Conservation (phyloP, 2,797 vertebrate genomes). For the Mastacembelus armatus region DNA sequence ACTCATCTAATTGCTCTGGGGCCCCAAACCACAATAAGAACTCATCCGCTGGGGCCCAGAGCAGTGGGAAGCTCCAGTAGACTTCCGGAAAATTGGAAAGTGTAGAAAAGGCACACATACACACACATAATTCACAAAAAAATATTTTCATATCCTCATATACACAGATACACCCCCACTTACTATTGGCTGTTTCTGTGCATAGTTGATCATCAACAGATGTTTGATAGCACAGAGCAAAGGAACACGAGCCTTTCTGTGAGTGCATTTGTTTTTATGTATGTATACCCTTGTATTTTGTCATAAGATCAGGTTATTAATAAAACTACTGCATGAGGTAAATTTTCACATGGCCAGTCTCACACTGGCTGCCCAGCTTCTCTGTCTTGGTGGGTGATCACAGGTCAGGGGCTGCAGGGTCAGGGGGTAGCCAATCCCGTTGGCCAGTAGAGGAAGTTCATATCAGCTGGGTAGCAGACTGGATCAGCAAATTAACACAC, state of each 20-base stretch:
- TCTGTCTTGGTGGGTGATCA: constrained; percentile 74
- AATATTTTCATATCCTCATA: too few species aligned
- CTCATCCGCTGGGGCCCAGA: constrained; percentile 71
- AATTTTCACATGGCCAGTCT: constrained; percentile 38
- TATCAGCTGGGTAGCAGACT: constrained; percentile 48
- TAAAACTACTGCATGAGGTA: constrained; percentile 41
- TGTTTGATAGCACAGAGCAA: constrained; percentile 17
- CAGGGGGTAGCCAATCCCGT: constrained; percentile 57
- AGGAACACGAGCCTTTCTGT: constrained; percentile 17
- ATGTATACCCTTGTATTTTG: constrained; percentile 28
- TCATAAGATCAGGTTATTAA: constrained; percentile 66
- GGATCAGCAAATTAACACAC: constrained; percentile 54
- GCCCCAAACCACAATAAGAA: constrained; percentile 80
- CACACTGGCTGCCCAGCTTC: constrained; percentile 29
- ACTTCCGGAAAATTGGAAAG: constrained; percentile 77
- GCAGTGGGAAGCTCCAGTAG: constrained; percentile 64
- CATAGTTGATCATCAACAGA: constrained; percentile 9
- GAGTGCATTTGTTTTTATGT: constrained; percentile 26
- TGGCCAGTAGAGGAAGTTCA: constrained; percentile 49
- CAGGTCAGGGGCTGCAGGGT: constrained; percentile 70
- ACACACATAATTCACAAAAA: background rate
- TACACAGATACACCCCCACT: constrained; percentile 21
- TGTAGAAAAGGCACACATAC: constrained; percentile 24
- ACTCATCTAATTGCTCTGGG: constrained; percentile 83
- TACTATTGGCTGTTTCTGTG: constrained; percentile 20